phyloP scores from a whole-genome alignment of 2,113 vertebrate species.

The Pomatostomus ruficeps region DNA sequence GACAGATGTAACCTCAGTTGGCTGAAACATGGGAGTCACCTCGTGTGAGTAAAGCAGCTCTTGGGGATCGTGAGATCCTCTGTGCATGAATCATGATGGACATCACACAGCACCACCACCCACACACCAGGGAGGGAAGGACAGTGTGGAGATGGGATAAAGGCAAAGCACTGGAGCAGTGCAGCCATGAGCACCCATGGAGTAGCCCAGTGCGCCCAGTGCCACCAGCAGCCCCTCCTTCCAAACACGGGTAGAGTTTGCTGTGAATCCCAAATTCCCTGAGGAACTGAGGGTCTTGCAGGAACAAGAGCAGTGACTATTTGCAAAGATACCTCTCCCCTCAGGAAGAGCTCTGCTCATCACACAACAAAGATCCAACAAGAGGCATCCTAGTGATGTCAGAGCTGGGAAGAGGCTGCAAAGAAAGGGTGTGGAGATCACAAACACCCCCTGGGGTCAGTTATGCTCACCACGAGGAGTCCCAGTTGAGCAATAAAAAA shows the following conservation, averaged over 20 bases:
- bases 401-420: background rate
- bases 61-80: background rate
- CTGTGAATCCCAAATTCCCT: background rate
- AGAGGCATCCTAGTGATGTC: background rate
- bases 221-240: background rate
- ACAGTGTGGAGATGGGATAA: background rate
- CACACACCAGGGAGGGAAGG: background rate
- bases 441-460: background rate
- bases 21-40: background rate
- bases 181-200: background rate
- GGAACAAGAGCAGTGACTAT: background rate
- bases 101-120: background rate
- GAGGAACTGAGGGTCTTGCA: background rate
- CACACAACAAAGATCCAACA: background rate
- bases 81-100: background rate
- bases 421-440: background rate
- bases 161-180: background rate
- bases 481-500: background rate
- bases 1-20: background rate
- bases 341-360: background rate
- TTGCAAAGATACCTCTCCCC: background rate
- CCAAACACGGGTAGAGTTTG: rapidly evolving
- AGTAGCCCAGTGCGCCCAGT: rapidly evolving
- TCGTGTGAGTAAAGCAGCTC: background rate
- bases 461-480: background rate